phyloP scores from a whole-genome alignment of 1,140 invertebrate genomes.

The Bombus sibiricus region DNA sequence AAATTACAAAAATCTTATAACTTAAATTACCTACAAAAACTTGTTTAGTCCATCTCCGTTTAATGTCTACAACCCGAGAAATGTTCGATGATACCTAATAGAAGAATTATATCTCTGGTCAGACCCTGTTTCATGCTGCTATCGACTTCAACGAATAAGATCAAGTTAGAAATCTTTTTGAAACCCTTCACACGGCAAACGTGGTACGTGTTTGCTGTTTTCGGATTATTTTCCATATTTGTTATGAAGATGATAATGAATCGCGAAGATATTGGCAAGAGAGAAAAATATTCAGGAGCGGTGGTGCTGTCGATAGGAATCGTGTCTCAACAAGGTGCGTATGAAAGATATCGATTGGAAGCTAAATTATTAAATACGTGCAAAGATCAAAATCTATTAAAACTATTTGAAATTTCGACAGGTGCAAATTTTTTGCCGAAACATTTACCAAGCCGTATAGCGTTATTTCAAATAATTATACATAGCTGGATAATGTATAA shows the following conservation, averaged over 20 bases:
- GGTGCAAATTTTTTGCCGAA: constrained; percentile 64
- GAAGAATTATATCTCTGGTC: background rate
- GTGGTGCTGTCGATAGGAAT: constrained; percentile 64
- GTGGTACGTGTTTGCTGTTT: constrained; percentile 59
- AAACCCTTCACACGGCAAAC: constrained; percentile 61
- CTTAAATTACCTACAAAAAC: background rate
- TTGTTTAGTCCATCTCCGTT: background rate
- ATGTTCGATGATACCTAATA: background rate
- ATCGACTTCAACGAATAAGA: constrained; percentile 60
- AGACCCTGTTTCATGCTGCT: constrained; percentile 72
- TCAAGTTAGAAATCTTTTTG: constrained; percentile 66
- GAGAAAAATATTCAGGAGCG: constrained; percentile 49
- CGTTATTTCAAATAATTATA: constrained; percentile 66
- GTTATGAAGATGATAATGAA: constrained; percentile 63
- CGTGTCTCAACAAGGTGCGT: constrained; percentile 68
- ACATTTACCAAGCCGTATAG: constrained; percentile 64
- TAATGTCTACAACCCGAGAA: background rate
- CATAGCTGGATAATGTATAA: constrained; percentile 75
- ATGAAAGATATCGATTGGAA: background rate
- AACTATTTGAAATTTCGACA: background rate
- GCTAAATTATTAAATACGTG: too few species aligned
- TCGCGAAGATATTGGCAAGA: constrained; percentile 49
- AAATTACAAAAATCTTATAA: background rate
- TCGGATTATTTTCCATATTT: constrained; percentile 51
- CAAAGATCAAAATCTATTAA: background rate